Evolutionary conservation across 2,113 vertebrate species (phyloP).

Genomic region (Macroglossus sobrinus): DNA sequence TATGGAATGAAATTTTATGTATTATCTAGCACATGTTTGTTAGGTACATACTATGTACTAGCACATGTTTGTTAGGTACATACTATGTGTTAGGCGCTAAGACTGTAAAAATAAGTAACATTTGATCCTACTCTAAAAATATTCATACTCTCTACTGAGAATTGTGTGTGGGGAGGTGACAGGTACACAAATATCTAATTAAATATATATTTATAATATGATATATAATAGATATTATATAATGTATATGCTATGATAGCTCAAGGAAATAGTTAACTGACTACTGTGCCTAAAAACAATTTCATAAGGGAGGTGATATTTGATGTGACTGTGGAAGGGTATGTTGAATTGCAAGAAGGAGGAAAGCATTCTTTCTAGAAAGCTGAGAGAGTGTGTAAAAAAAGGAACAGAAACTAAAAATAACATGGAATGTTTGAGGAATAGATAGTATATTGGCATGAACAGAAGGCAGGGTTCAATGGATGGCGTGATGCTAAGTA

Average conservation of each 20-base stretch:
- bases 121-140: not conserved
- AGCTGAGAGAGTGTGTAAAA: not conserved
- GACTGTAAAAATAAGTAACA: not conserved
- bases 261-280: not conserved
- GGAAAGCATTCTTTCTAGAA: not conserved
- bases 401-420: not conserved
- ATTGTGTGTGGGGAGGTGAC: not conserved
- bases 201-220: too few relatives aligned
- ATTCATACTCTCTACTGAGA: not conserved
- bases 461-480: not conserved
- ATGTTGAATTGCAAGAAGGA: not conserved
- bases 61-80: not conserved
- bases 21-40: not conserved
- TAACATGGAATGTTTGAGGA: not conserved
- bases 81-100: not conserved
- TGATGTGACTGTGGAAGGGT: not conserved
- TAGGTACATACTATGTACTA: not conserved
- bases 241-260: not conserved
- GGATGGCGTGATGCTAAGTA: not conserved
- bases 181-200: not conserved
- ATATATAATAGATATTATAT: too few relatives aligned
- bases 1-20: not conserved
- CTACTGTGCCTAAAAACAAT: not conserved
- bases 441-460: not conserved
- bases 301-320: not conserved